Evolutionary conservation across 2,888 invertebrate species (phyloP), one percentile per base, ranked within the genome.

Genomic region (Euzophera pinguis): DNA sequence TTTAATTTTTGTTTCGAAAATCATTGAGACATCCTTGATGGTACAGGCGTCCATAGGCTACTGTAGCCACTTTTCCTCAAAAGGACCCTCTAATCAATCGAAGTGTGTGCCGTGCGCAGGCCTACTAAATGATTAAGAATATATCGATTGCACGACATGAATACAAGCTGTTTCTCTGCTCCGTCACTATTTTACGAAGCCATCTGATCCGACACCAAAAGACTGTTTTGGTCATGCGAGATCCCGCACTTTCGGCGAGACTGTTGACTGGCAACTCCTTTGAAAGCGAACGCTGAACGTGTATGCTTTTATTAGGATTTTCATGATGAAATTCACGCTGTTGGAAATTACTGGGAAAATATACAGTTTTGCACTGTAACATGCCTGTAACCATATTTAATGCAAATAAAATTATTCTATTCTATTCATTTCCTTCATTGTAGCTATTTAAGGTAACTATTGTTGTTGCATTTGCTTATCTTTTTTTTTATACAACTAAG

Each of bases 171-270:
- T 16, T 16, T 10, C 14, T 16, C 10, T 6, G 14, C 7, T 0
- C 39, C 2, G 16, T 14, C 13, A 9, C 10, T 16, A 39, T 7
- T 39, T 16, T 39, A 13, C 13, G 10, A 14, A 16, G 45, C 32
- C n/a, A 45, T 32, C 45, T 62, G 65, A 67, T 32, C 43, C 52
- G 29, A 45, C 45, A 45, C 45, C 45, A 12, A 45, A 45, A 49
- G 41, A 47, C 75, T 77, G 80, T 79, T 80, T 82, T 75, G 81
- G 81, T 79, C 80, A 84, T 74, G 75, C 67, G 81, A 81, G 78
- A 75, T 71, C 65, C 74, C 73, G 68, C 74, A 77, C 75, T 81
- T 81, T 79, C 75, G 74, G 76, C 71, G 73, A 73, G 73, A 74
- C 69, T 65, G 71, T 71, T 75, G 67, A 75, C 67, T 72, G 69